Evolutionary conservation across 1,140 invertebrate genomes (phyloP).

Genomic region (Pseudomyrmex gracilis): DNA sequence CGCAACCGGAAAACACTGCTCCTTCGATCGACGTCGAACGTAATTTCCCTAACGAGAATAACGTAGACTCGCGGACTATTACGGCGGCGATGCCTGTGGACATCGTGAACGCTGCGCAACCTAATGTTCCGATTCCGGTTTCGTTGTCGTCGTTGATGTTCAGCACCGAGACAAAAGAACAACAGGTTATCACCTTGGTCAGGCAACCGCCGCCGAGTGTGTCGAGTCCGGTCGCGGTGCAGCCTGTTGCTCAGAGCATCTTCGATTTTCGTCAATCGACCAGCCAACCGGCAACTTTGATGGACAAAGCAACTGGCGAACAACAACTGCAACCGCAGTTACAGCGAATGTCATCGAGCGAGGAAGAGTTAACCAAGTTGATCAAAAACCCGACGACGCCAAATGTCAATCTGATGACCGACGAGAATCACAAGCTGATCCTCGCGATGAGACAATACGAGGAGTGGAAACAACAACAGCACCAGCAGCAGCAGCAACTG

Average conservation of each 20-base stretch:
- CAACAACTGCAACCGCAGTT: conserved; percentile 11
- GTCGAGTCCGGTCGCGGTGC: conserved; percentile 77
- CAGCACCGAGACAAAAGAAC: conserved; percentile 72
- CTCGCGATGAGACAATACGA: conserved; percentile 42
- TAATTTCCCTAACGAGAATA: conserved; percentile 9
- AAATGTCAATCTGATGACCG: not conserved
- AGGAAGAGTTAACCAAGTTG: conserved; percentile 16
- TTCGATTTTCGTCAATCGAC: conserved; percentile 56
- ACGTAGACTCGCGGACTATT: not conserved
- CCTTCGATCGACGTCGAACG: not conserved
- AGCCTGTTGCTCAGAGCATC: conserved; percentile 73
- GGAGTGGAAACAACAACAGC: conserved; percentile 57
- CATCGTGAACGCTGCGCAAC: conserved; percentile 21
- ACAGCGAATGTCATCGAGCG: not conserved
- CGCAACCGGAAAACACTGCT: conserved; percentile 69
- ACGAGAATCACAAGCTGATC: conserved; percentile 18
- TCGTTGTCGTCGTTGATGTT: conserved; percentile 40
- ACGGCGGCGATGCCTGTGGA: not conserved
- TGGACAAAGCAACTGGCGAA: conserved; percentile 1
- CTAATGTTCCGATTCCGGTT: conserved; percentile 30
- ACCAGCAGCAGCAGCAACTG: conserved; percentile 56
- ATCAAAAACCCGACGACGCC: not conserved
- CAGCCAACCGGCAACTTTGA: not conserved
- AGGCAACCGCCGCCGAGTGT: conserved; percentile 77
- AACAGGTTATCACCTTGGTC: conserved; percentile 77